Conservation (phyloP, 2,797 vertebrate genomes). For the Macropus fuliginosus region DNA sequence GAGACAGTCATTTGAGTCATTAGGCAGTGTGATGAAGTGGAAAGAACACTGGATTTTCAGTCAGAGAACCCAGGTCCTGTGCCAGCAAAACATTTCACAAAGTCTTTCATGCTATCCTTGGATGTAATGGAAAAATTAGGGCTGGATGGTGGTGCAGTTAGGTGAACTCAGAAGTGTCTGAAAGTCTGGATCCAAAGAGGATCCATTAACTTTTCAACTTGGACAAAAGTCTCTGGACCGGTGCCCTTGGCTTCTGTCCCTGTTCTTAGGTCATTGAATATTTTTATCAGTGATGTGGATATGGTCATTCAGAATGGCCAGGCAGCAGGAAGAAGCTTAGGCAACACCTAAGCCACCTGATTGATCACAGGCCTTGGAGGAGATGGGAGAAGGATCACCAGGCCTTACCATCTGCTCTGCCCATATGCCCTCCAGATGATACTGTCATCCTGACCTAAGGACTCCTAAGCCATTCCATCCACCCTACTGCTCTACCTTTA, state of each 20-base stretch:
- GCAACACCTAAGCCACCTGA: not conserved
- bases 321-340: not conserved
- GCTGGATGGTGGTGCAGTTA: not conserved
- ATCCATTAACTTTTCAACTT: not conserved
- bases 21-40: not conserved
- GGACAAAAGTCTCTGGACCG: not conserved
- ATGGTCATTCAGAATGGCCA: not conserved
- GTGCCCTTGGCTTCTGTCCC: not conserved
- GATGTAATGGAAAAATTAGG: not conserved
- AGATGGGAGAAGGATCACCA: not conserved
- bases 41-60: constrained; percentile 1
- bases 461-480: not conserved
- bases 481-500: not conserved
- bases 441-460: not conserved
- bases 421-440: not conserved
- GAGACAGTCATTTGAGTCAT: constrained; percentile 4
- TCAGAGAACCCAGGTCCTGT: not conserved
- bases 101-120: not conserved
- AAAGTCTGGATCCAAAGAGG: not conserved
- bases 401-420: not conserved
- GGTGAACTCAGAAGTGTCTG: not conserved
- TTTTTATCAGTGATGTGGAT: not conserved
- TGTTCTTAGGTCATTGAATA: not conserved
- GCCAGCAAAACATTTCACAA: constrained; percentile 4
- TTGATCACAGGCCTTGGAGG: not conserved